Base-by-base conservation (phyloP, 2,888 invertebrate species). In the Idaea biselata region DNA sequence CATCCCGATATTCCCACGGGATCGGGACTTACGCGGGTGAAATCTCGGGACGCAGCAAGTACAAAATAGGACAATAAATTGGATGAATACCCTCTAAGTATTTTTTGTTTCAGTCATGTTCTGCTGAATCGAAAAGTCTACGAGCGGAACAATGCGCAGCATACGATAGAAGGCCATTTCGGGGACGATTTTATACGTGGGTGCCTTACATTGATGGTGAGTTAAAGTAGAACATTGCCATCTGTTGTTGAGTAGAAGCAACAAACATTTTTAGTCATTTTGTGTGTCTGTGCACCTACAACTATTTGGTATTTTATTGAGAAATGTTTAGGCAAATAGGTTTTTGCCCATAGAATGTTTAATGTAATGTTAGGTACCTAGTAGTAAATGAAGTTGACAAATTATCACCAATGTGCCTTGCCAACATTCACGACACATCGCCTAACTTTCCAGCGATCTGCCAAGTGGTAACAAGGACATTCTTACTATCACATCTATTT, bases 161-260 rank as follows among this genome's bases (percentile, higher is more conserved):
- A 5, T 97, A 95, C 81, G 96, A 97, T 83, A 93, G 93, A 69
- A 93, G 95, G 73, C 94, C 95, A 3, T 97, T 96, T 82, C 94
- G 95, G 78, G 96, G 96, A 58, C 93, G 94, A 70, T 94, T 93
- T 69, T 96, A 96, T 82, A 93, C 93, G 18, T 97, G 97, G 97
- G 94, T 95, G 67, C 96, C 96, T 5, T 97, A 96, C 82, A 89
- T 95, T 58, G 95, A 96, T 82, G 97, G 97, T 96, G 83, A 86
- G 90, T 84, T 25, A 11, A 8, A 44, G 6, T 7, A 2, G 44
- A 44, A 44, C 44, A 44, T 6, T 14, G 44, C 7, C 44, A 44
- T 44, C 44, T 44, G 44, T 44, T 44, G 11, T 44, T 44, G 44
- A 44, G 44, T 44, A 44, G 44, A 8, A 4, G 44, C 11, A 44